phyloP scores from a whole-genome alignment of 2,113 vertebrate genomes.

The Nettapus auritus region DNA sequence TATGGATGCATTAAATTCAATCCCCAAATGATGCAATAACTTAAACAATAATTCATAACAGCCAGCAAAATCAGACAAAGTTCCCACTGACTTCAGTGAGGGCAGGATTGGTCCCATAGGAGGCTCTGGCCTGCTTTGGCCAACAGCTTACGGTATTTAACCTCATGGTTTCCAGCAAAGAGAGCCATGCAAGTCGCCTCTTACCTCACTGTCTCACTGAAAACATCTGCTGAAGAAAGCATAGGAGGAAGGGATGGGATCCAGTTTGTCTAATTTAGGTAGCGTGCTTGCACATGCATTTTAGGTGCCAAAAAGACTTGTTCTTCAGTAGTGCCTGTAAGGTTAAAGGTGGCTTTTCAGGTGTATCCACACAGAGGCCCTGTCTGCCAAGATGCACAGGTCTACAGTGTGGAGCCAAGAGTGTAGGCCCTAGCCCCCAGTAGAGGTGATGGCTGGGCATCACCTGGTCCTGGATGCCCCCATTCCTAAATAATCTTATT shows the following conservation, averaged over 20 bases:
- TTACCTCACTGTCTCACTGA: not conserved
- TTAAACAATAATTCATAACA: not conserved
- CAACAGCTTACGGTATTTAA: not conserved
- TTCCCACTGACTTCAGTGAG: not conserved
- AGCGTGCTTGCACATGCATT: fast-evolving
- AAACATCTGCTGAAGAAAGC: not conserved
- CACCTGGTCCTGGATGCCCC: not conserved
- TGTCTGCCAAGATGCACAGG: not conserved
- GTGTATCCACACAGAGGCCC: not conserved
- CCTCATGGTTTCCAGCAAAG: not conserved
- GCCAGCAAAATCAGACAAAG: not conserved
- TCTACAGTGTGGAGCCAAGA: not conserved
- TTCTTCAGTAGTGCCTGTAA: fast-evolving
- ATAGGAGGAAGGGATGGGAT: not conserved
- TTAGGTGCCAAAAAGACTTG: not conserved
- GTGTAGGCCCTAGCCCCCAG: not conserved
- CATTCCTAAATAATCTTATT: not conserved
- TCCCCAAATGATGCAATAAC: not conserved
- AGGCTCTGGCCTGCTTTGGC: not conserved
- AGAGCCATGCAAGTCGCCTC: not conserved
- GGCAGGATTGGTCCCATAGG: not conserved
- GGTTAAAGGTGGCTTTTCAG: not conserved
- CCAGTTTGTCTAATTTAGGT: not conserved
- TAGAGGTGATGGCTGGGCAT: not conserved
- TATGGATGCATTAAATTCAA: not conserved